Percentiles rank a stretch among this genome's conserved stretches.
Evolutionary conservation across 2,797 vertebrate species (phyloP).

Genomic region (Myotis myotis): DNA sequence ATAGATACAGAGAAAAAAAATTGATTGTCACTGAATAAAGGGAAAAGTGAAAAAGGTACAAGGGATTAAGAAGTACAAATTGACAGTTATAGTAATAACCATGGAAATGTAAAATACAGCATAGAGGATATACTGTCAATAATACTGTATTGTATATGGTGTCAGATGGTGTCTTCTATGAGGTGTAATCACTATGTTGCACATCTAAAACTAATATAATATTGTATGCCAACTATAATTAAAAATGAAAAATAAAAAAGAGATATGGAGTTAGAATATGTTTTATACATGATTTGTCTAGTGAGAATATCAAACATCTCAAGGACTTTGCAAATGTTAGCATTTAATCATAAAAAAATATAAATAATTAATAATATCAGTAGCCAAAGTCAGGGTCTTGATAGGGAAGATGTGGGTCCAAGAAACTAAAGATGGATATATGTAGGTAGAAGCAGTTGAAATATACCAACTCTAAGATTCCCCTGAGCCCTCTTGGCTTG

Average conservation of each 20-base stretch:
- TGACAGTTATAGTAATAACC: neutral
- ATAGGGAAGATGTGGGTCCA: neutral
- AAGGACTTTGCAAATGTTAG: neutral
- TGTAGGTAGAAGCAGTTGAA: neutral
- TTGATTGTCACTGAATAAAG: neutral
- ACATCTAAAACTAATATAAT: neutral
- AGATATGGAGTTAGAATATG: neutral
- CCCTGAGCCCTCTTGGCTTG: neutral
- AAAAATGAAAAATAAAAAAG: neutral
- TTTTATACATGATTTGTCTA: neutral
- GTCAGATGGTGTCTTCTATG: neutral
- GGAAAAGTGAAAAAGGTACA: neutral
- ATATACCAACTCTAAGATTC: neutral
- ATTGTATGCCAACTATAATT: neutral
- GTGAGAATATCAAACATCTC: neutral
- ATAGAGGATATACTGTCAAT: neutral
- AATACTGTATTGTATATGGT: neutral
- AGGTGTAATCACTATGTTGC: neutral
- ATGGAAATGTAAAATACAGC: neutral
- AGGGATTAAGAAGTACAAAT: neutral
- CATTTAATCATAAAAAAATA: neutral
- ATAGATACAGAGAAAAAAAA: neutral
- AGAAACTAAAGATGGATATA: neutral
- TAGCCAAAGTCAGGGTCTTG: neutral
- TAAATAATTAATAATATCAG: neutral